Percentiles rank a stretch among this genome's conserved stretches.
phyloP scores from a whole-genome alignment of 2,797 vertebrate genomes.

The Girardinus metallicus region DNA sequence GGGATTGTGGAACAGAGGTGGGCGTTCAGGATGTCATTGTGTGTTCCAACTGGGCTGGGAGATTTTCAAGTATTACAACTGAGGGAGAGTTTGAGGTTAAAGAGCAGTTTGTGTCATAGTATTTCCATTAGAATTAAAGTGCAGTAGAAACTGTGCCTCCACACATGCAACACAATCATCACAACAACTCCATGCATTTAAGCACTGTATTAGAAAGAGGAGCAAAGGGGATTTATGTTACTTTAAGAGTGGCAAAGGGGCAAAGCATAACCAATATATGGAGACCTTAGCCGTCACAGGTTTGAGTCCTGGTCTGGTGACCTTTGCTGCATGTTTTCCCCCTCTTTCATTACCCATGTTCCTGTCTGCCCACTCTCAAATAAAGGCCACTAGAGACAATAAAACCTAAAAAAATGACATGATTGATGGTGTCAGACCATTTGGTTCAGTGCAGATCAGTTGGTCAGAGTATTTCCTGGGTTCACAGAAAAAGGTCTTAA shows the following conservation, averaged over 20 bases:
- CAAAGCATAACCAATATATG: no score
- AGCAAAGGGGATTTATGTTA: neutral
- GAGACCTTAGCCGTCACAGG: no score
- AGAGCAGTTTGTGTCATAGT: constrained; percentile 32
- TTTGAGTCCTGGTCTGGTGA: no score
- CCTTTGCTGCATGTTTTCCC: no score
- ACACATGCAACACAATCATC: neutral
- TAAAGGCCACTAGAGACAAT: no score
- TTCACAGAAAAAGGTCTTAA: neutral
- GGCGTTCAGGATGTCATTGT: constrained; percentile 65
- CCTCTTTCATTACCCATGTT: no score
- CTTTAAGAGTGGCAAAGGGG: neutral
- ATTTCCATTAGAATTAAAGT: constrained; percentile 21
- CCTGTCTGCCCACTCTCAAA: no score
- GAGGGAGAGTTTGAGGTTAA: constrained; percentile 57
- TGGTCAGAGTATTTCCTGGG: neutral
- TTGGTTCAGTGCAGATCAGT: no score
- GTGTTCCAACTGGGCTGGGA: constrained; percentile 56
- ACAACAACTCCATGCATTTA: neutral
- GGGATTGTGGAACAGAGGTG: constrained; percentile 64
- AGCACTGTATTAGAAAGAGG: neutral
- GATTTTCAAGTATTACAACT: constrained; percentile 57
- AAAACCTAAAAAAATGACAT: neutral
- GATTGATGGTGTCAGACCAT: neutral
- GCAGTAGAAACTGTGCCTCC: constrained; percentile 3